Percentiles rank a stretch among this genome's conserved stretches.
Evolutionary conservation across 2,888 invertebrate species (phyloP).

Genomic region (Sinhomidia bicolor): DNA sequence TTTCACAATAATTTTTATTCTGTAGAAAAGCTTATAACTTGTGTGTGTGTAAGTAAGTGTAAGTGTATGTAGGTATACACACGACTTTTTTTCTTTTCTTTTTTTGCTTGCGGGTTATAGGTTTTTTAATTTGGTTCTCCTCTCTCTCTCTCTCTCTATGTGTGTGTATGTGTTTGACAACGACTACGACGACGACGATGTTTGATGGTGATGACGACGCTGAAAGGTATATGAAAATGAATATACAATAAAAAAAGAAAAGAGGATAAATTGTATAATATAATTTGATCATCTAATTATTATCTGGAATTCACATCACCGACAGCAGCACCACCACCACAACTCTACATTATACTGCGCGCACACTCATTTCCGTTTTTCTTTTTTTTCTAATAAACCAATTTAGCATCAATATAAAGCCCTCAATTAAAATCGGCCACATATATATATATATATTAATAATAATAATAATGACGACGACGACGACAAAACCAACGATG

Average conservation of each 20-base stretch:
- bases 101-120: neutral
- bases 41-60: neutral
- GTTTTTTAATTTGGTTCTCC: too few relatives aligned
- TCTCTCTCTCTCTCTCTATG: neutral
- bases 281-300: slow-evolving; percentile 68
- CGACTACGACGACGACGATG: neutral
- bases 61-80: neutral
- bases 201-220: neutral
- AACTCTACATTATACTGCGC: neutral
- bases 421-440: slow-evolving; percentile 62
- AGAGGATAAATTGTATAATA: slow-evolving; percentile 37
- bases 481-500: too few relatives aligned
- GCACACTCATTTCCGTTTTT: slow-evolving; percentile 40
- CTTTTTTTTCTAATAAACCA: slow-evolving; percentile 70
- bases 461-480: too few relatives aligned
- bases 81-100: neutral
- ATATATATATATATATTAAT: neutral
- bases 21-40: neutral
- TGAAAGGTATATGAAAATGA: neutral
- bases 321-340: neutral
- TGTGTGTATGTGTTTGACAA: neutral
- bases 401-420: slow-evolving; percentile 64
- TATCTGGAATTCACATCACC: slow-evolving; percentile 65
- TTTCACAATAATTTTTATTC: slow-evolving; percentile 59
- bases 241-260: neutral